These are phyloP conservation scores for Cavia aperea DNA, from an alignment of 2,113 vertebrate genomes.

Conservation along the genomic window DNA sequence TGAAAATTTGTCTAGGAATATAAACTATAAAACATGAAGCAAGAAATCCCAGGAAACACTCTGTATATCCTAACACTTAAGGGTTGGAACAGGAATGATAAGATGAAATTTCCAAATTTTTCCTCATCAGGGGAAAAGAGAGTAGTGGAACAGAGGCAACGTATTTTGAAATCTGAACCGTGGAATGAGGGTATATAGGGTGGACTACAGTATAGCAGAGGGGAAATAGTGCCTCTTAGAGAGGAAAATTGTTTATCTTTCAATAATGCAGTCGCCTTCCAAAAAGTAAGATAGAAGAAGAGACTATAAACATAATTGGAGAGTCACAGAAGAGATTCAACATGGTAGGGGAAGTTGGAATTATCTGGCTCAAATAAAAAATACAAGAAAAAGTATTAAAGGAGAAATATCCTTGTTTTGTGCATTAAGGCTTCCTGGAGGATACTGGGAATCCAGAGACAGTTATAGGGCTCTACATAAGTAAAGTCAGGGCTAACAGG, in stretches of 20 bases:
- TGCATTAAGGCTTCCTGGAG: background rate
- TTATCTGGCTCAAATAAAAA: background rate
- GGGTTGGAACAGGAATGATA: background rate
- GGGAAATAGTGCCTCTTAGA: background rate
- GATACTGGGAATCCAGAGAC: background rate
- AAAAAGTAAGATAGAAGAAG: background rate
- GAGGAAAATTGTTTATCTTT: background rate
- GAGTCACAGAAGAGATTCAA: background rate
- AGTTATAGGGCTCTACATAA: too few species aligned
- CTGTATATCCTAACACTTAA: background rate
- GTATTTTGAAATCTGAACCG: background rate
- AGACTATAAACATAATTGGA: background rate
- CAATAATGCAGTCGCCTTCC: background rate
- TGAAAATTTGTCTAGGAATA: background rate
- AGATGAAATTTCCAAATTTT: background rate
- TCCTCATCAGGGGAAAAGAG: background rate
- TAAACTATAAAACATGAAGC: background rate
- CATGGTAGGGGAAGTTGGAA: fast-evolving
- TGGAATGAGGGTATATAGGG: background rate
- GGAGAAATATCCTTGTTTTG: background rate
- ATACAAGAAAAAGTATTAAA: background rate
- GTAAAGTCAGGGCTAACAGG: fast-evolving
- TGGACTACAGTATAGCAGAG: background rate
- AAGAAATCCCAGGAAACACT: background rate
- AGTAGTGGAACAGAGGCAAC: background rate